These are phyloP conservation scores for Rhineura floridana DNA, from an alignment of 2,113 vertebrate genomes.

Conservation along the genomic window DNA sequence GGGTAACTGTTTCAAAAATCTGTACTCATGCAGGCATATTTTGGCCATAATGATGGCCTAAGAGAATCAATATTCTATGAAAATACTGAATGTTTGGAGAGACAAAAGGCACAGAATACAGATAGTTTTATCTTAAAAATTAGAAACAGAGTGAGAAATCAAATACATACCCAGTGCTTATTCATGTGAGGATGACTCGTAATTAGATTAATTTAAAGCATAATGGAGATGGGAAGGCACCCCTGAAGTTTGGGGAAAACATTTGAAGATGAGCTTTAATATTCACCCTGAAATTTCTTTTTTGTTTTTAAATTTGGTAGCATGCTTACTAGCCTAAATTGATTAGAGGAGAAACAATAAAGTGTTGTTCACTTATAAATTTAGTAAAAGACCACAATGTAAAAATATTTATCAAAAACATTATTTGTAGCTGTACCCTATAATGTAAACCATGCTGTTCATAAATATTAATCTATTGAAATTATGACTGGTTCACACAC, in stretches of 20 bases:
- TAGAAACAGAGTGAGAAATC: not conserved
- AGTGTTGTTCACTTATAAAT: not conserved
- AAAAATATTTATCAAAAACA: not conserved
- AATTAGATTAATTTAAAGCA: not conserved
- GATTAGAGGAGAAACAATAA: not conserved
- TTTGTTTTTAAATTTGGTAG: not conserved
- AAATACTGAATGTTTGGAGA: not conserved
- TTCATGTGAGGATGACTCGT: not conserved
- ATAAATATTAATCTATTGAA: not conserved
- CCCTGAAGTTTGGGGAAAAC: not conserved
- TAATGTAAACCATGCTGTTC: not conserved
- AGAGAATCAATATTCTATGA: not conserved
- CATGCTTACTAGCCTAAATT: not conserved
- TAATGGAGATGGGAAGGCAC: not conserved
- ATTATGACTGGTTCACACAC: not conserved
- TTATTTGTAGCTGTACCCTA: too few species aligned
- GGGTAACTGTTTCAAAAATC: not conserved
- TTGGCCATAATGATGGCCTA: not conserved
- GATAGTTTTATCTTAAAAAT: not conserved
- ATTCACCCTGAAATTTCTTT: not conserved
- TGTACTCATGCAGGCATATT: not conserved
- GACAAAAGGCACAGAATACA: not conserved
- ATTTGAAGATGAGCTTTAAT: not conserved
- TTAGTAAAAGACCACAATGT: not conserved
- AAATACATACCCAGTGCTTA: not conserved